Evolutionary conservation across 2,888 invertebrate species (phyloP).

Genomic region (Spialia ferax): DNA sequence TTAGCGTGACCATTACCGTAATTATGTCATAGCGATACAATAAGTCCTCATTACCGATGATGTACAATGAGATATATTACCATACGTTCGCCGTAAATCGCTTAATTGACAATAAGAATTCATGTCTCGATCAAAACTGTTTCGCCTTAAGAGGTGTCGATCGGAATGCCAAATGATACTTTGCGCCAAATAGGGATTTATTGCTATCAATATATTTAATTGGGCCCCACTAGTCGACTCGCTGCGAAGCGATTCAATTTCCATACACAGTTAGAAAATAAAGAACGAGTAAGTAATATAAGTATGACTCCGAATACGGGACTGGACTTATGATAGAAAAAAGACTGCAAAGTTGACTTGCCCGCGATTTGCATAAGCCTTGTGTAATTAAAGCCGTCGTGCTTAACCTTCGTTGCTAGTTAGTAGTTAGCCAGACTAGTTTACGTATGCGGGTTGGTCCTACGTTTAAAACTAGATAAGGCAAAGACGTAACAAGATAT

Average conservation of each 20-base stretch:
- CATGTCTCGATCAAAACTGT: slow-evolving; percentile 48
- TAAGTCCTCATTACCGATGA: slow-evolving; percentile 43
- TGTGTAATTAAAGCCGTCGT: slow-evolving; percentile 34
- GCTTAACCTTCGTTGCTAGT: slow-evolving; percentile 25
- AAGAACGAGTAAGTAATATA: slow-evolving; percentile 15
- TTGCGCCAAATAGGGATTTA: slow-evolving; percentile 58
- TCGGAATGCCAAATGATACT: slow-evolving; percentile 55
- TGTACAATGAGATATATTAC: slow-evolving; percentile 43
- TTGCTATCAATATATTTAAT: slow-evolving; percentile 70
- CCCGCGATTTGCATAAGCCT: slow-evolving; percentile 39
- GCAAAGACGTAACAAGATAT: no score
- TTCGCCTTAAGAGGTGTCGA: slow-evolving; percentile 57
- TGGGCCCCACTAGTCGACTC: slow-evolving; percentile 52
- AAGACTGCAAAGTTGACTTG: slow-evolving; percentile 39
- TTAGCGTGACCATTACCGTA: slow-evolving; percentile 42
- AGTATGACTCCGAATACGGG: slow-evolving; percentile 46
- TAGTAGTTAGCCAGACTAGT: neutral
- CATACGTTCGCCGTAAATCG: slow-evolving; percentile 43
- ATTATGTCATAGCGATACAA: slow-evolving; percentile 45
- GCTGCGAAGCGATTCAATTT: slow-evolving; percentile 57
- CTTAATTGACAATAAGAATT: slow-evolving; percentile 48
- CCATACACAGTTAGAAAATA: slow-evolving; percentile 57
- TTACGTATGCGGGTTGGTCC: neutral
- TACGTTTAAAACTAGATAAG: neutral
- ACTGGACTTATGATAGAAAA: slow-evolving; percentile 26